phyloP scores from a whole-genome alignment of 2,113 vertebrate genomes.

The Coryphaenoides rupestris region DNA sequence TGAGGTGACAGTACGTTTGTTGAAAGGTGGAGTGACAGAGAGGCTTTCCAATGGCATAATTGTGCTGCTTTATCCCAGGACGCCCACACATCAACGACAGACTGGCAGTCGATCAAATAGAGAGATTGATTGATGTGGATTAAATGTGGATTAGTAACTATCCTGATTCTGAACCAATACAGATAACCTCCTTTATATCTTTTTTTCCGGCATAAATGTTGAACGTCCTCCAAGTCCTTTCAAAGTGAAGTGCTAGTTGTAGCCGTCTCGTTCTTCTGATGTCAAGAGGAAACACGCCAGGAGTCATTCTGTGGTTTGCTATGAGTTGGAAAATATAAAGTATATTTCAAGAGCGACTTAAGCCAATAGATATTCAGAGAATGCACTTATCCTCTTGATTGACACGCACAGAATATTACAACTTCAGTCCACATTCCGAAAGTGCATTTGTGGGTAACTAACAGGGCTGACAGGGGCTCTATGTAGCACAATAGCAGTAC shows the following conservation, averaged over 20 bases:
- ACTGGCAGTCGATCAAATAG: too few species aligned
- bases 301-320: conserved; percentile 4
- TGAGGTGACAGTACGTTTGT: too few species aligned
- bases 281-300: conserved; percentile 25
- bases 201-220: too few species aligned
- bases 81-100: too few species aligned
- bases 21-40: too few species aligned
- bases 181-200: too few species aligned
- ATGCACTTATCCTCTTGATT: conserved; percentile 2
- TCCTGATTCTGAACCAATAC: too few species aligned
- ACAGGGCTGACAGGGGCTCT: background rate
- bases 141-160: too few species aligned
- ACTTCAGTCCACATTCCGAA: background rate
- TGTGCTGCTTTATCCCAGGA: too few species aligned
- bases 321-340: background rate
- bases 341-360: conserved; percentile 8
- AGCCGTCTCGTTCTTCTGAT: conserved; percentile 8
- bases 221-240: too few species aligned
- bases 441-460: background rate
- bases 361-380: background rate
- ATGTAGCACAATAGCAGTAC: background rate
- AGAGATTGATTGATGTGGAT: too few species aligned
- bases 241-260: background rate
- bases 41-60: too few species aligned
- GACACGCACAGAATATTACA: conserved; percentile 7